Base-by-base conservation (phyloP, 2,797 vertebrate genomes). In the Tenualosa ilisha region DNA sequence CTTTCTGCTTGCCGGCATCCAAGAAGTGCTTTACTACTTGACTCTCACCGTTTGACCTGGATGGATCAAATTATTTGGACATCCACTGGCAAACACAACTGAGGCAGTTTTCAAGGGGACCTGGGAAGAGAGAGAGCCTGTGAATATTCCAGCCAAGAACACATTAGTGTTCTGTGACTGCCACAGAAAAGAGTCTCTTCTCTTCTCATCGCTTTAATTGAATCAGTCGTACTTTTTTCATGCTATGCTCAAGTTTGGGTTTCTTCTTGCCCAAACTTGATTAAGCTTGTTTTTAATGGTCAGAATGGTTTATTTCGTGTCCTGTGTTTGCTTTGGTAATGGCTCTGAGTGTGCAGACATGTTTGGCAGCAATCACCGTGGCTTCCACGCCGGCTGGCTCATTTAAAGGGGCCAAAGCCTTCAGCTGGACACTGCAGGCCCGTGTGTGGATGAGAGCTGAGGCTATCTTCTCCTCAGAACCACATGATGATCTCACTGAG, bases 71-170 rank as follows among this genome's bases (percentile, higher is more conserved):
- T 75, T 17, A 75, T 75, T 43, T 75, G 13, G 31, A 75, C 68
- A 75, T 40, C 68, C 68, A 43, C 17, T 75, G 68, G 31, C 68
- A 43, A 75, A 43, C 37, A 75, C 31, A 75, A 22, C 17, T 0
- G 37, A 40, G 31, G 17, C 68, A 6, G 37, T 40, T 15, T 43
- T 75, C 5, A 17, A 75, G 37, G 31, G 15, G 37, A 40, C 31
- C 43, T 20, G 20, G 31, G 68, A 43, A 75, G 17, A 43, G 68
- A 43, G 68, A 40, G 31, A 75, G 37, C 93, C 92, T 88, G 90
- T 89, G 90, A 90, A 88, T 85, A 79, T 87, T 86, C 88, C 7
- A 37, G 86, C 89, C 88, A 91, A 88, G 85, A 88, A 86, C 86
- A 88, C 81, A 81, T 89, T 87, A 88, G 81, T 17, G 68, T 85